phyloP scores from a whole-genome alignment of 2,797 vertebrate species.

The Malurus leucopterus region DNA sequence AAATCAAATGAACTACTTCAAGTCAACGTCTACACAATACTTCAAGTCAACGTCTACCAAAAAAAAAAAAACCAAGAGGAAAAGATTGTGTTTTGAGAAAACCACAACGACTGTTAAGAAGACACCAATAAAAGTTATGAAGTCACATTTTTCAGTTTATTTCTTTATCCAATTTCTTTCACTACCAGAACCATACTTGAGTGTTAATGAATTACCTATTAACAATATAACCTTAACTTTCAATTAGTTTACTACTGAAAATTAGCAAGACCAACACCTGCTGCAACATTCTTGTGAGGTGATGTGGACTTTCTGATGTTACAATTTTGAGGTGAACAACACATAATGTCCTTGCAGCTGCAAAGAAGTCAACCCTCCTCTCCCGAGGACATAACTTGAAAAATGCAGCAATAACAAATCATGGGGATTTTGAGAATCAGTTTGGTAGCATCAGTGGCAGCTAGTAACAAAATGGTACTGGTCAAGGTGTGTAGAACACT shows the following conservation, averaged over 20 bases:
- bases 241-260: background rate
- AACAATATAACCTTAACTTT: background rate
- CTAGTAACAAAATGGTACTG: background rate
- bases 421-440: background rate
- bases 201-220: background rate
- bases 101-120: background rate
- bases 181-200: background rate
- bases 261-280: background rate
- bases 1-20: background rate
- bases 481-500: background rate
- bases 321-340: background rate
- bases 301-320: background rate
- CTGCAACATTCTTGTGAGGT: background rate
- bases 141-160: background rate
- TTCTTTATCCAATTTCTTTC: background rate
- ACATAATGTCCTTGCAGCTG: fast-evolving
- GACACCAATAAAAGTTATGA: background rate
- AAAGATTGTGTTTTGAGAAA: background rate
- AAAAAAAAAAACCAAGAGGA: background rate
- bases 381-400: background rate
- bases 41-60: background rate
- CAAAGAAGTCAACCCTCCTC: background rate
- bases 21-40: background rate
- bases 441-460: background rate
- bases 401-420: background rate